Evolutionary conservation across 2,888 invertebrate species (phyloP).

Genomic region (Stegana nigrithorax): DNA sequence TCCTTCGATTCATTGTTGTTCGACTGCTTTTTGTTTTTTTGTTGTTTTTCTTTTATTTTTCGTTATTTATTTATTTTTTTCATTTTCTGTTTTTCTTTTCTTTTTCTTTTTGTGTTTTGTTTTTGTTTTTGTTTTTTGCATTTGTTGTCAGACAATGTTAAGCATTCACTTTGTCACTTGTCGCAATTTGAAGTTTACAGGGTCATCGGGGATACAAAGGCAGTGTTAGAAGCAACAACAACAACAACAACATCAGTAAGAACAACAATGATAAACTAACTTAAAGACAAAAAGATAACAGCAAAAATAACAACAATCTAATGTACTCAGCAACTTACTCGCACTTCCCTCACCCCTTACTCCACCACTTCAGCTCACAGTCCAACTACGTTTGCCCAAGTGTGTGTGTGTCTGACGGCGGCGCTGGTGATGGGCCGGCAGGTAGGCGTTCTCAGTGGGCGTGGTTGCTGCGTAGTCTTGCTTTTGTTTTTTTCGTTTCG

Average conservation of each 20-base stretch:
- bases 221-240: slow-evolving; percentile 29
- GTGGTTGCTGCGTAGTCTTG: no score
- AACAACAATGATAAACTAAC: background rate
- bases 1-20: no score
- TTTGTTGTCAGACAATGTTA: slow-evolving; percentile 7
- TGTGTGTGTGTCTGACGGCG: background rate
- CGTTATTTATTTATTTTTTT: slow-evolving; percentile 27
- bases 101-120: background rate
- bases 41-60: no score
- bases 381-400: background rate
- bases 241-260: background rate
- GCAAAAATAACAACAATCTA: slow-evolving; percentile 44
- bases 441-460: background rate
- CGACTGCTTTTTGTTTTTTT: no score
- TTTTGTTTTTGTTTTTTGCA: background rate
- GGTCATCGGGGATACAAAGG: slow-evolving; percentile 51
- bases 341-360: slow-evolving; percentile 24
- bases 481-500: background rate
- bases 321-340: slow-evolving; percentile 57
- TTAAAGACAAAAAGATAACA: background rate
- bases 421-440: background rate
- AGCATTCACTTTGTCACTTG: slow-evolving; percentile 40
- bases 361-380: no score
- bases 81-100: slow-evolving; percentile 19
- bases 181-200: slow-evolving; percentile 58